Base-by-base conservation (phyloP, 2,888 invertebrate species). In the Cantharis nigra region DNA sequence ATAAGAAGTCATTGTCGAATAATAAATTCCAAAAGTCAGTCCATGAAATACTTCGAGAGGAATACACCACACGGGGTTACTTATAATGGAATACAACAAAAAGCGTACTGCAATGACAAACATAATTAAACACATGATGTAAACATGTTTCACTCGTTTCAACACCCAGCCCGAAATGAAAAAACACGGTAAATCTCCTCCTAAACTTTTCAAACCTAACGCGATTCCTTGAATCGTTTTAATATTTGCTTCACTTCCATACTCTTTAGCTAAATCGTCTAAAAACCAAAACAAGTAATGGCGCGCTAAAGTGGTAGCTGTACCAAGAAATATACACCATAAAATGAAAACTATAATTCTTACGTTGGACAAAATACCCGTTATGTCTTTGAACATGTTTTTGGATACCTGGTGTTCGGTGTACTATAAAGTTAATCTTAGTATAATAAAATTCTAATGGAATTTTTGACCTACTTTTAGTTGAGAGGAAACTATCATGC, bases 41-140 rank as follows among this genome's bases (percentile, higher is more conserved):
- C 98, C 97, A 88, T 98, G 97, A 9, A 95, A 89, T 78, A 97
- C 87, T 88, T 98, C 98, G 71, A 98, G 92, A 0, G 96, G 94
- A 77, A 98, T 89, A 70, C 95, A 93, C 90, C 92, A 93, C 97
- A 97, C 97, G 0, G 96, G 93, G 87, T 96, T 93, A 0, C 90
- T 89, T 72, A 97, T 88, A 73, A 94, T 88, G 1, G 97, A 97
- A 87, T 98, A 98, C 14, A 94, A 89, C 78, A 96, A 89, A 84
- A 96, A 96, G 70, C 98, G 92, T 0, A 96, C 87, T 0, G 96
- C 95, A 85, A 96, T 95, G 0, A 93, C 93, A 70, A 95, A 89
- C 63, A 97, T 90, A 1, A 97, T 95, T 73, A 97, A 85, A 73
- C 94, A 94, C 94, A 98, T 95, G 81, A 95, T 93, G 85, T 95